Percentiles rank a stretch among this genome's conserved stretches.
Conservation (phyloP, 2,888 invertebrate genomes). For the Unio delphinus region DNA sequence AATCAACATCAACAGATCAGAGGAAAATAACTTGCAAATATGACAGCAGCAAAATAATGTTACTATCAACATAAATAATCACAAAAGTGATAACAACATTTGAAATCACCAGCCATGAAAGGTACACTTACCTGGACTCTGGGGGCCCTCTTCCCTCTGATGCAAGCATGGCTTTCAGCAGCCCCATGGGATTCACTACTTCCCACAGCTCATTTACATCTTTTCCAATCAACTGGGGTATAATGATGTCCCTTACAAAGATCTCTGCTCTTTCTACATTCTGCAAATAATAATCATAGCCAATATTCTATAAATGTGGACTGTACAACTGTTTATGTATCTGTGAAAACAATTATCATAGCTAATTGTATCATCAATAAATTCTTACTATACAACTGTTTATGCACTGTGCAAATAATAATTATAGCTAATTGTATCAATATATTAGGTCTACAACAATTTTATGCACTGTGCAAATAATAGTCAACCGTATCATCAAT, state of each 20-base stretch:
- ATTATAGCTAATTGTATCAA: too few species aligned
- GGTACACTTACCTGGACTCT: constrained; percentile 77
- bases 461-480: constrained; percentile 62
- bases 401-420: too few species aligned
- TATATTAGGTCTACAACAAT: too few species aligned
- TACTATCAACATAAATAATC: background rate
- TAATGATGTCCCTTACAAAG: constrained; percentile 89
- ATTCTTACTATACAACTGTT: too few species aligned
- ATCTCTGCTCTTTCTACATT: constrained; percentile 79
- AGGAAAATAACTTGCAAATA: too few species aligned
- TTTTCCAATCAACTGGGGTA: constrained; percentile 85
- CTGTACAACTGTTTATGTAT: too few species aligned
- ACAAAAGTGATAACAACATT: too few species aligned
- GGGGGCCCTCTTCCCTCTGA: constrained; percentile 76
- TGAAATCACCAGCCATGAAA: background rate
- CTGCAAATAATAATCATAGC: constrained; percentile 62
- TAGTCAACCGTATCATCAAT: too few species aligned
- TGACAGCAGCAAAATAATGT: background rate
- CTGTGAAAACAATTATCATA: too few species aligned
- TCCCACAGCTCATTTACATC: constrained; percentile 89
- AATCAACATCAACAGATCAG: too few species aligned
- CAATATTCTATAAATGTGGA: too few species aligned
- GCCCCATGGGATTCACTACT: constrained; percentile 83
- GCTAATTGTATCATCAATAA: too few species aligned
- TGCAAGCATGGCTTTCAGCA: constrained; percentile 79